A percentile compares a stretch with the other conserved stretches of the same genome.
Evolutionary conservation across 2,113 vertebrate genomes (phyloP).

Genomic region (Chinchilla lanigera): DNA sequence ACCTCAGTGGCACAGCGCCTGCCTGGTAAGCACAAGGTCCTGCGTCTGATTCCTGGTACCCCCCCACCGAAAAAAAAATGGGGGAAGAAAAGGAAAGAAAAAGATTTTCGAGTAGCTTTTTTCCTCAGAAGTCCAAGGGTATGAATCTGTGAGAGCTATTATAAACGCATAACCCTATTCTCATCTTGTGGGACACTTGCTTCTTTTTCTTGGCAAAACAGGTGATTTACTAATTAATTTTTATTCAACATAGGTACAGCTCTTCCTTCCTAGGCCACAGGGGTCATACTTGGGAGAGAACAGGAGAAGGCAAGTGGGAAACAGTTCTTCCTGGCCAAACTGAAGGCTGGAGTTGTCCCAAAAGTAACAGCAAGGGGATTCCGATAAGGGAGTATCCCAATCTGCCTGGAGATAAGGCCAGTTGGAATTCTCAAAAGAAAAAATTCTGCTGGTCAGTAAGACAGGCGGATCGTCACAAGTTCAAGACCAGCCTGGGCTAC

Average conservation of each 20-base stretch:
- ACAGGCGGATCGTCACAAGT: not conserved
- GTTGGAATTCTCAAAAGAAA: not conserved
- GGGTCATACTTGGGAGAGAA: not conserved
- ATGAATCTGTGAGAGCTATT: not conserved
- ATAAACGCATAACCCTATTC: not conserved
- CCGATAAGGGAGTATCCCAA: not conserved
- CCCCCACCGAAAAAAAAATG: too few relatives aligned
- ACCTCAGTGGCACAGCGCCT: too few relatives aligned
- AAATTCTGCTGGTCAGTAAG: not conserved
- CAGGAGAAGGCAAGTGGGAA: not conserved
- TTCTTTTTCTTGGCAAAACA: slow-evolving; percentile 25
- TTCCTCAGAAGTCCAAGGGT: not conserved
- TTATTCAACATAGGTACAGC: not conserved
- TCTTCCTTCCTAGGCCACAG: not conserved
- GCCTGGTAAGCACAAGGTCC: too few relatives aligned
- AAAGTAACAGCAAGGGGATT: not conserved
- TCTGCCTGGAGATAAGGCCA: not conserved
- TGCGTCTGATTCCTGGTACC: too few relatives aligned
- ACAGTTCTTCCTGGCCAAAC: not conserved
- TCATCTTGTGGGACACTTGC: not conserved
- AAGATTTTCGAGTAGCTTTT: slow-evolving; percentile 16
- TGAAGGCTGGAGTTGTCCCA: not conserved
- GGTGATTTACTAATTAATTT: slow-evolving; percentile 42
- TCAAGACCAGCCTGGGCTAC: not conserved
- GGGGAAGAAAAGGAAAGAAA: not conserved